Percentiles rank a stretch among this genome's conserved stretches.
Evolutionary conservation across 2,888 invertebrate species (phyloP).

Genomic region (Panorpa germanica): DNA sequence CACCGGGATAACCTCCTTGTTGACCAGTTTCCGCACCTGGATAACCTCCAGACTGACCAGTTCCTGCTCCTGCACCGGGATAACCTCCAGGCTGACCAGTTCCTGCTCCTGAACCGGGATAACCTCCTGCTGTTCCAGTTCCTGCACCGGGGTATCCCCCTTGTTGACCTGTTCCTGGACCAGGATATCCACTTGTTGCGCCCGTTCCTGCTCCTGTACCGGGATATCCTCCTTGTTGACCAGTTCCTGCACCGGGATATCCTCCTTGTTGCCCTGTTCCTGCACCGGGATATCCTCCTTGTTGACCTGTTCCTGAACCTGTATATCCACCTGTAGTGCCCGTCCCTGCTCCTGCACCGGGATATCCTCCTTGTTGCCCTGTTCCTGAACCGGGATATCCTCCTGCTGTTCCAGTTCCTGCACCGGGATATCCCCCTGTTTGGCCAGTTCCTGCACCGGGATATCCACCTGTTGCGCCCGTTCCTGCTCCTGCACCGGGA

Average conservation of each 20-base stretch:
- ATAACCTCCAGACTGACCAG: neutral
- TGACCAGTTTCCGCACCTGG: neutral
- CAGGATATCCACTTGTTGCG: conserved; percentile 1
- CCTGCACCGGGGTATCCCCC: too few relatives aligned
- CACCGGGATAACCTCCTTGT: neutral
- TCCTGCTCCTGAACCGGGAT: too few relatives aligned
- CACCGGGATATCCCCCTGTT: too few relatives aligned
- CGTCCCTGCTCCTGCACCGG: neutral
- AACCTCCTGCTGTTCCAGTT: too few relatives aligned
- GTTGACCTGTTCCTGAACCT: neutral
- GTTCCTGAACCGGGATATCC: too few relatives aligned
- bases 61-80: neutral
- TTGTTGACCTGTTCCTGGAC: conserved; percentile 3
- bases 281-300: neutral
- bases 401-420: neutral
- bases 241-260: neutral
- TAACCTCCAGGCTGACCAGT: conserved; percentile 1
- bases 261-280: too few relatives aligned
- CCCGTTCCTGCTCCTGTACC: neutral
- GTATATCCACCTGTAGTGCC: conserved; percentile 5
- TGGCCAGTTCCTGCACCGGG: too few relatives aligned
- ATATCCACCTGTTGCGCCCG: neutral
- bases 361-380: neutral
- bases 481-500: conserved; percentile 2
- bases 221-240: conserved; percentile 6